phyloP scores from a whole-genome alignment of 2,888 invertebrate genomes.

The Drosophila testacea region DNA sequence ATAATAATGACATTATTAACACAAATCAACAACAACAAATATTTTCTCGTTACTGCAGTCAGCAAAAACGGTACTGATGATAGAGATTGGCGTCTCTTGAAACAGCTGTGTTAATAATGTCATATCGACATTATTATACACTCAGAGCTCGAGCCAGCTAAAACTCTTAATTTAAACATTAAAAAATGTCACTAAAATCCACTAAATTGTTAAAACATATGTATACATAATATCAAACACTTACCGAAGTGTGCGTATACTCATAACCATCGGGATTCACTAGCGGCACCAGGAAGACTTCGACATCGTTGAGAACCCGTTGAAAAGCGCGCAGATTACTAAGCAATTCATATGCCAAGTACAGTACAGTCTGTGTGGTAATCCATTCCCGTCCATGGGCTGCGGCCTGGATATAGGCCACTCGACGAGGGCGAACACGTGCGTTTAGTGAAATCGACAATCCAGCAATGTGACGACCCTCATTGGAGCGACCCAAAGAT shows the following conservation, averaged over 20 bases:
- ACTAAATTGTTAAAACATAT: no score
- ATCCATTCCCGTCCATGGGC: constrained; percentile 89
- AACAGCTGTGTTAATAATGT: no score
- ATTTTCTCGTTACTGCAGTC: no score
- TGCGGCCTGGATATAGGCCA: constrained; percentile 84
- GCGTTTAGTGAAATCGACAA: constrained; percentile 82
- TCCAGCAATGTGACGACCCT: constrained; percentile 83
- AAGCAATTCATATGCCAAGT: constrained; percentile 88
- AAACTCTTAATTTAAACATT: no score
- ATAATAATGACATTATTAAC: no score
- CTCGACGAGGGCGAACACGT: constrained; percentile 70
- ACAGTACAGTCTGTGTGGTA: constrained; percentile 88
- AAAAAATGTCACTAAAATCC: no score
- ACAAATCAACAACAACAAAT: no score
- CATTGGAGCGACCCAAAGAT: constrained; percentile 80
- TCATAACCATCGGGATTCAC: constrained; percentile 85
- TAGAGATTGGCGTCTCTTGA: no score
- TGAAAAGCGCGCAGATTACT: constrained; percentile 85
- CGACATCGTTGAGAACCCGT: constrained; percentile 80
- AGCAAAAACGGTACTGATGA: no score
- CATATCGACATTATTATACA: no score
- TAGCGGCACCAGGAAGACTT: constrained; percentile 83
- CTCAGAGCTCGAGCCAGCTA: no score
- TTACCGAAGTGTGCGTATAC: constrained; percentile 82
- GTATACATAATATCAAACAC: constrained; percentile 10